Conservation (phyloP, 2,113 vertebrate genomes). For the Podarcis cretensis region DNA sequence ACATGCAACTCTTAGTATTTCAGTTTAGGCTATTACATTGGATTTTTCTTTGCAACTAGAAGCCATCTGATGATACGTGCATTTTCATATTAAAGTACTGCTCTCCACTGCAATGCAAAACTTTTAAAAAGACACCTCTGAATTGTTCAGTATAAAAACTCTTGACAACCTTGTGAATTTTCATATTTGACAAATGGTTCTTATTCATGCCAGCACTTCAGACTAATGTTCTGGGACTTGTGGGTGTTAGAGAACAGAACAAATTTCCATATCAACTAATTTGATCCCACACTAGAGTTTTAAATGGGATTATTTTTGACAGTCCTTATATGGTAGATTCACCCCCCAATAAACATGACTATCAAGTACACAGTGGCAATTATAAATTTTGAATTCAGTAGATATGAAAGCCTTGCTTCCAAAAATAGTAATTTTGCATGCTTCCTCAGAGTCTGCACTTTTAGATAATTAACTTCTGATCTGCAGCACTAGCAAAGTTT, state of each 20-base stretch:
- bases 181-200: constrained; percentile 73
- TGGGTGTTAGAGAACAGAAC: constrained; percentile 77
- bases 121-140: not conserved
- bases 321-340: constrained; percentile 63
- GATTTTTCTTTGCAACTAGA: not conserved
- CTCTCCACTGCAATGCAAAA: not conserved
- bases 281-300: constrained; percentile 74
- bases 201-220: constrained; percentile 72
- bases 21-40: not conserved
- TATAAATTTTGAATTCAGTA: not conserved
- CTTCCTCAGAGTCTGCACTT: not conserved
- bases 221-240: constrained; percentile 66
- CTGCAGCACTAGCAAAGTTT: not conserved
- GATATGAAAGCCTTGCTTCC: not conserved
- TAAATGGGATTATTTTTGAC: constrained; percentile 69
- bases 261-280: constrained; percentile 77
- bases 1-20: not conserved
- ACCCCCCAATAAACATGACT: constrained; percentile 40
- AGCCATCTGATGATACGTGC: not conserved
- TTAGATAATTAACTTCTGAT: not conserved
- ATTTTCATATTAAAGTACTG: not conserved
- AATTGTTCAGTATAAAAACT: constrained; percentile 67
- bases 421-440: not conserved
- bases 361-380: constrained; percentile 41
- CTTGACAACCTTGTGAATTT: constrained; percentile 63